Conservation (phyloP, 2,113 vertebrate species). For the Polypterus bichir region DNA sequence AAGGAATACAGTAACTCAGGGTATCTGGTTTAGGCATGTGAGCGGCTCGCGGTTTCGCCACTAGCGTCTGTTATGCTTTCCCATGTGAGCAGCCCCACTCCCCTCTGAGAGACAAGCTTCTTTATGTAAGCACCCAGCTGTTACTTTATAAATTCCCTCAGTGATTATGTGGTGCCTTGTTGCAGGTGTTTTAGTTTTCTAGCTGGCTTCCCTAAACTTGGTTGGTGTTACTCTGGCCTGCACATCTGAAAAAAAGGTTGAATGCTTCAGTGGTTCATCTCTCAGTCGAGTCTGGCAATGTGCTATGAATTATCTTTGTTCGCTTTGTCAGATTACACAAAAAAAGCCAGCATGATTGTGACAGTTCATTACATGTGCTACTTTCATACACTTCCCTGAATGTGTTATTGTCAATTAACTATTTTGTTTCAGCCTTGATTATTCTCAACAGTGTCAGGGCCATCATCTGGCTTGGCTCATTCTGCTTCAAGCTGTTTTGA, state of each 20-base stretch:
- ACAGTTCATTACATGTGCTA: no score
- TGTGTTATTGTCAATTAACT: no score
- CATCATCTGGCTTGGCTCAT: no score
- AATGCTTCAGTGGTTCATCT: background rate
- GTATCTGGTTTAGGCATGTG: background rate
- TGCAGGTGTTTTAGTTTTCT: background rate
- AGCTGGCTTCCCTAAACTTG: background rate
- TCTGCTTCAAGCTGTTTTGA: no score
- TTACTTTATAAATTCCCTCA: background rate
- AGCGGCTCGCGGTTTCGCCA: background rate
- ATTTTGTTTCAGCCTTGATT: no score
- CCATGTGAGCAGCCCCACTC: slow-evolving; percentile 3
- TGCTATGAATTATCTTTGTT: no score
- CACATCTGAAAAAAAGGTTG: background rate
- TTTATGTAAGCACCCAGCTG: slow-evolving; percentile 7
- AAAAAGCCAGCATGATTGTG: no score
- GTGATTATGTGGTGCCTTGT: background rate
- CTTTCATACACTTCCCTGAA: no score
- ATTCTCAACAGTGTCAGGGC: no score
- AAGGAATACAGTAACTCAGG: background rate
- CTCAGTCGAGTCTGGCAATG: background rate
- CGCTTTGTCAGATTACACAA: no score
- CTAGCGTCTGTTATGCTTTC: background rate
- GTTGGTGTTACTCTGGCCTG: background rate
- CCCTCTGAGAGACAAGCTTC: background rate